Conservation (phyloP, 2,113 vertebrate genomes). For the Xenus cinereus region DNA sequence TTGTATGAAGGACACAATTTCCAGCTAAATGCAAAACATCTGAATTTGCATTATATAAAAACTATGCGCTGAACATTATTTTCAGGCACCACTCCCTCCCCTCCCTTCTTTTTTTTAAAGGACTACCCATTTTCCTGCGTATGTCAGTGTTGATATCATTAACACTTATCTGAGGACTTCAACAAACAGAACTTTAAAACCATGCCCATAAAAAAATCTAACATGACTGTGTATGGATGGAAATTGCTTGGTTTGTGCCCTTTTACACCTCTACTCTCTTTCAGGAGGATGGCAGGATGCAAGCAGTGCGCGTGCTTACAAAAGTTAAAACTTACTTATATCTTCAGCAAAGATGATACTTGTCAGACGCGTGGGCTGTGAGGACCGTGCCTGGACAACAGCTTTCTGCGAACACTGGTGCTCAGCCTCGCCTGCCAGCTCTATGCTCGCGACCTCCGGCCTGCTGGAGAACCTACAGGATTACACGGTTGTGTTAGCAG, state of each 20-base stretch:
- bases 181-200: not conserved
- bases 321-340: constrained; percentile 75
- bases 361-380: constrained; percentile 77
- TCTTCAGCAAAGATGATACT: constrained; percentile 92
- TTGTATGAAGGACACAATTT: not conserved
- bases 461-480: constrained; percentile 85
- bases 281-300: not conserved
- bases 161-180: not conserved
- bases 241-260: rapidly evolving
- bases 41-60: not conserved
- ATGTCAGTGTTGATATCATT: not conserved
- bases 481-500: not conserved
- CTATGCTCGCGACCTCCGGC: constrained; percentile 91
- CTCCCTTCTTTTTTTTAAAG: not conserved
- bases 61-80: not conserved
- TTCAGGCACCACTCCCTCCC: rapidly evolving
- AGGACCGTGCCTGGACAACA: constrained; percentile 87
- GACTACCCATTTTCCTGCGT: not conserved
- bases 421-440: constrained; percentile 72
- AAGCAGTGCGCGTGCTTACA: not conserved
- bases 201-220: rapidly evolving
- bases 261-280: not conserved
- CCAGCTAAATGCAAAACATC: not conserved
- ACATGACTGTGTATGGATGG: not conserved
- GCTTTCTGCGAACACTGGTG: constrained; percentile 87